Percentiles rank a stretch among this genome's conserved stretches.
Conservation (phyloP, 2,888 invertebrate genomes). For the Drosophila pseudotalamancana region DNA sequence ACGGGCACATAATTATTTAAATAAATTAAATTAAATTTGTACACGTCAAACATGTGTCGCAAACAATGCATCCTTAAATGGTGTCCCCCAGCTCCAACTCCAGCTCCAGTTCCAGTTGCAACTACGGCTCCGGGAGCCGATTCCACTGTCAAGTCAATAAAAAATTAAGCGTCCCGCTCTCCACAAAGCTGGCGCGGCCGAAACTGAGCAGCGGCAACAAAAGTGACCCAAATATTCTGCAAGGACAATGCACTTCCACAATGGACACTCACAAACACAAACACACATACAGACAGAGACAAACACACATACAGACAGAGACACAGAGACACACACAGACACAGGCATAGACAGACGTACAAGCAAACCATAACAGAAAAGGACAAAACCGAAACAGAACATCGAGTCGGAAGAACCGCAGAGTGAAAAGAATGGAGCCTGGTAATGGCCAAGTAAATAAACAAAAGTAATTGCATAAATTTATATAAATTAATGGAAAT, state of each 20-base stretch:
- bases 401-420: constrained; percentile 45
- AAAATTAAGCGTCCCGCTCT: constrained; percentile 56
- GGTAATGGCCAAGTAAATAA: constrained; percentile 72
- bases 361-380: constrained; percentile 16
- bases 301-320: constrained; percentile 1
- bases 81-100: constrained; percentile 48
- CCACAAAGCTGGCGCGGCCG: constrained; percentile 26
- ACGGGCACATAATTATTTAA: constrained; percentile 75
- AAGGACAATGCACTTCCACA: constrained; percentile 77
- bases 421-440: constrained; percentile 17
- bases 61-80: constrained; percentile 75
- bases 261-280: constrained; percentile 43
- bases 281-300: constrained; percentile 7
- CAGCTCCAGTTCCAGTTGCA: too few relatives aligned
- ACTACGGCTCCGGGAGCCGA: constrained; percentile 5
- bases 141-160: constrained; percentile 73
- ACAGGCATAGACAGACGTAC: neutral
- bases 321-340: constrained; percentile 4
- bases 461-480: constrained; percentile 79
- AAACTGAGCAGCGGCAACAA: constrained; percentile 76
- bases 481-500: constrained; percentile 78
- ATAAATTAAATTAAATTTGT: constrained; percentile 80
- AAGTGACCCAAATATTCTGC: constrained; percentile 77
- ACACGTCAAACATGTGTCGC: constrained; percentile 80
- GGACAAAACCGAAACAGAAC: constrained; percentile 14